Evolutionary conservation across 2,888 invertebrate genomes (phyloP).

Genomic region (Sylvicola cinctus): DNA sequence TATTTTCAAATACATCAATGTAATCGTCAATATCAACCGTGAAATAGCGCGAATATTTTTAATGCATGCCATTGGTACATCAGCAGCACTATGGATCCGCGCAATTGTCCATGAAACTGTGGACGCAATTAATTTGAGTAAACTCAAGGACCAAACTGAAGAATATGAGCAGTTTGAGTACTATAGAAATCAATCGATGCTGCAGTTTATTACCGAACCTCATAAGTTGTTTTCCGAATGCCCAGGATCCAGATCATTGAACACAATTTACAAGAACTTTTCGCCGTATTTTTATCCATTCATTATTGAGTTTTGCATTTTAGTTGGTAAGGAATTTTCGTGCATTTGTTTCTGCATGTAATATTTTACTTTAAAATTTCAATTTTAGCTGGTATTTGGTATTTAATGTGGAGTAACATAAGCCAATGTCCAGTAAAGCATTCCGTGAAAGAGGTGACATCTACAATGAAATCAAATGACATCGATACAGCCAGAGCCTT

Average conservation of each 20-base stretch:
- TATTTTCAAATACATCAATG: constrained; percentile 65
- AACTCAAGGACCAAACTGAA: no score
- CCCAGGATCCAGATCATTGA: constrained; percentile 26
- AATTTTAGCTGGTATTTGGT: constrained; percentile 47
- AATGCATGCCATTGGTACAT: constrained; percentile 63
- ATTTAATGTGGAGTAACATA: constrained; percentile 54
- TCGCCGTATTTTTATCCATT: constrained; percentile 64
- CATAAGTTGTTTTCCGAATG: no score
- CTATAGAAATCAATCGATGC: no score
- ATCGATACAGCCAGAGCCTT: constrained; percentile 17
- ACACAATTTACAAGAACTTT: constrained; percentile 33
- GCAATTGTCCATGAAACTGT: constrained; percentile 54
- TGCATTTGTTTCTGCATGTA: no score
- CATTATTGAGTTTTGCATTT: constrained; percentile 59
- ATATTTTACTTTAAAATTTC: constrained; percentile 8
- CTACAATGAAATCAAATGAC: constrained; percentile 4
- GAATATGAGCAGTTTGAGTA: no score
- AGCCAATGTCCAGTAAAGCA: constrained; percentile 30
- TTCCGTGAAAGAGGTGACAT: no score
- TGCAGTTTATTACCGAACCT: no score
- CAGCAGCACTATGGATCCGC: constrained; percentile 62
- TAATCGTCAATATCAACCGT: constrained; percentile 29
- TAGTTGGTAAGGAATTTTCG: constrained; percentile 43
- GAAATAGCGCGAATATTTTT: constrained; percentile 46
- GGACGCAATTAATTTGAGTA: constrained; percentile 30